Conservation (phyloP, 2,113 vertebrate genomes). For the Silurus meridionalis region DNA sequence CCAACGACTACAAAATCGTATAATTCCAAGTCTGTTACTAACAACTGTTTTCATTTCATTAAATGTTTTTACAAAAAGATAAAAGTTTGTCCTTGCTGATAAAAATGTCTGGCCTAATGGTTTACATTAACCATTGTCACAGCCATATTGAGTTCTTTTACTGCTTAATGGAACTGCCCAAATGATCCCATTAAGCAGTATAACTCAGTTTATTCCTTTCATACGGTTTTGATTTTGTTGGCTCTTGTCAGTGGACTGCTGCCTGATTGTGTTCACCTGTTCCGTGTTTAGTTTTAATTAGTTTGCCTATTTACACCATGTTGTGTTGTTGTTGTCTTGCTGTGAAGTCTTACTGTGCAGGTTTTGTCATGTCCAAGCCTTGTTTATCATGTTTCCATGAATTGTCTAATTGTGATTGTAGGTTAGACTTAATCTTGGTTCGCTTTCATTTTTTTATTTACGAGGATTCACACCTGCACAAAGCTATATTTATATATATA, state of each 20-base stretch:
- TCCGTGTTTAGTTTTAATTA: not conserved
- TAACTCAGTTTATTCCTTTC: not conserved
- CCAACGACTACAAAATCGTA: too few species aligned
- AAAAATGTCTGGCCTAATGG: not conserved
- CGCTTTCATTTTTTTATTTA: not conserved
- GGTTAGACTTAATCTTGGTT: too few species aligned
- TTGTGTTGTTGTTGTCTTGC: not conserved
- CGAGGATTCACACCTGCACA: too few species aligned
- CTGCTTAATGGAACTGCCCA: not conserved
- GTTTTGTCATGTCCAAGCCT: not conserved
- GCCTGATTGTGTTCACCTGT: not conserved
- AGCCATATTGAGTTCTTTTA: not conserved
- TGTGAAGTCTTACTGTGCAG: not conserved
- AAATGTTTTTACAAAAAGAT: too few species aligned
- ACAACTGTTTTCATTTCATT: not conserved
- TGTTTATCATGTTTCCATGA: too few species aligned
- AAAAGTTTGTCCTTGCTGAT: not conserved
- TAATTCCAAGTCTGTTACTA: not conserved
- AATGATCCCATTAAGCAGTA: not conserved
- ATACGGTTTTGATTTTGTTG: not conserved
- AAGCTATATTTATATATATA: too few species aligned
- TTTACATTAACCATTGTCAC: not conserved
- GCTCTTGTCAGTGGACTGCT: not conserved
- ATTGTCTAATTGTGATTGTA: not conserved
- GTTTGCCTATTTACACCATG: not conserved